These are phyloP conservation scores for Lasioglossum pauxillum DNA, from an alignment of 2,888 invertebrate genomes.

Conservation along the genomic window DNA sequence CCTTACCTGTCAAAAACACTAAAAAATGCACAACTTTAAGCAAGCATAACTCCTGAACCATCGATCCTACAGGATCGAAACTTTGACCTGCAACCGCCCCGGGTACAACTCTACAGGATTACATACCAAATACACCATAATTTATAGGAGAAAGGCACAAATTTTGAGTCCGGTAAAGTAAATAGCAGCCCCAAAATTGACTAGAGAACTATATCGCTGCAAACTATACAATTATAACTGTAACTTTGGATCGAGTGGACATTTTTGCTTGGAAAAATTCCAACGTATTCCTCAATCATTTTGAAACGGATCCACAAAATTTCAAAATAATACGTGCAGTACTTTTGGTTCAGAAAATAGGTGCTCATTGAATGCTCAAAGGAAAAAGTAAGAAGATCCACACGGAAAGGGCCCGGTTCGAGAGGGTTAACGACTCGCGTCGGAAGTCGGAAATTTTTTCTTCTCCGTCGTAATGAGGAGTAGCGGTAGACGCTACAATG, in stretches of 20 bases:
- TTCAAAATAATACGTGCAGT: background rate
- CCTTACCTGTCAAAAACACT: too few relatives aligned
- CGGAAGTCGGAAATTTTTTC: constrained; percentile 12
- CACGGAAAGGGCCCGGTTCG: background rate
- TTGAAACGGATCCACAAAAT: background rate
- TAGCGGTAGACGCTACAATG: constrained; percentile 47
- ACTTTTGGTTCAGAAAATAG: too few relatives aligned
- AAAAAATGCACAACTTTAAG: too few relatives aligned
- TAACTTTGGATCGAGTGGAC: background rate
- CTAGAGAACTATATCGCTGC: too few relatives aligned
- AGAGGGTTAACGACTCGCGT: background rate
- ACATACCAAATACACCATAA: too few relatives aligned
- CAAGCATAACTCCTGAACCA: too few relatives aligned
- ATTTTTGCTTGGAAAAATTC: background rate
- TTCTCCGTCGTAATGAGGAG: constrained; percentile 9
- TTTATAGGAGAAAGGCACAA: too few relatives aligned
- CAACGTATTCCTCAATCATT: too few relatives aligned
- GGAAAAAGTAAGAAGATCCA: background rate
- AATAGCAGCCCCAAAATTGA: background rate
- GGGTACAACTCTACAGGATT: too few relatives aligned
- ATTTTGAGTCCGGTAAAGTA: too few relatives aligned
- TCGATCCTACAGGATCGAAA: too few relatives aligned
- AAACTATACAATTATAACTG: background rate
- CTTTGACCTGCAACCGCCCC: too few relatives aligned
- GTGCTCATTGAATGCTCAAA: background rate